Percentiles rank a stretch among this genome's conserved stretches.
phyloP scores from a whole-genome alignment of 64 coral and sea anemone genomes.

The Stichodactyla mertensii region DNA sequence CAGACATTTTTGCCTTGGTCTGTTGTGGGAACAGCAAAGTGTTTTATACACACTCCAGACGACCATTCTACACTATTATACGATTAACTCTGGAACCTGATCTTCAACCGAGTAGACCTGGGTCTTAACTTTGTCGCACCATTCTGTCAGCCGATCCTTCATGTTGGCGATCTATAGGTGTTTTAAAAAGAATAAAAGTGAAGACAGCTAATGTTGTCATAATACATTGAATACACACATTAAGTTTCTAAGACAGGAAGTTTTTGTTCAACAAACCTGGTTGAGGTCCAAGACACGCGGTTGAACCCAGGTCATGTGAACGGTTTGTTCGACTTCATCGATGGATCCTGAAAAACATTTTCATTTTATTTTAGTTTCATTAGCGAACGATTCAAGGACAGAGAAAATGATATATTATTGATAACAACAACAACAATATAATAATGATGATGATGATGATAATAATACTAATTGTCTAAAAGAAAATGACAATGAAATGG shows the following conservation, averaged over 20 bases:
- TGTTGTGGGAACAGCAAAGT: not conserved
- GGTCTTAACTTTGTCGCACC: constrained; percentile 96
- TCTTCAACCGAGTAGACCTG: constrained; percentile 95
- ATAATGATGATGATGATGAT: no score
- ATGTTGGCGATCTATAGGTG: constrained; percentile 80
- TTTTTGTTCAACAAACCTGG: constrained; percentile 53
- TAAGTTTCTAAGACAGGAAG: not conserved
- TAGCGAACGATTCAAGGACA: no score
- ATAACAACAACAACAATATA: not conserved
- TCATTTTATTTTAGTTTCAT: no score
- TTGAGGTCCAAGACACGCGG: constrained; percentile 83
- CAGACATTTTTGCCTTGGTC: not conserved
- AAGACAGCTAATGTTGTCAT: no score
- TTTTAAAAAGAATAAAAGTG: not conserved
- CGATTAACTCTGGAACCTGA: constrained; percentile 91
- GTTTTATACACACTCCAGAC: not conserved
- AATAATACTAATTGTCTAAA: no score
- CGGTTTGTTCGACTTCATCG: constrained; percentile 86
- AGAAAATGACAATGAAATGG: no score
- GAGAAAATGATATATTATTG: not conserved
- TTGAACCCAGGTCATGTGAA: constrained; percentile 98
- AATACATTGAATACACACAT: no score
- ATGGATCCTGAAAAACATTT: constrained; percentile 70
- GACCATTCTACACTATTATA: constrained; percentile 14
- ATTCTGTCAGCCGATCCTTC: constrained; percentile 87